phyloP scores from a whole-genome alignment of 2,797 vertebrate species.

The Labeo calbasu region DNA sequence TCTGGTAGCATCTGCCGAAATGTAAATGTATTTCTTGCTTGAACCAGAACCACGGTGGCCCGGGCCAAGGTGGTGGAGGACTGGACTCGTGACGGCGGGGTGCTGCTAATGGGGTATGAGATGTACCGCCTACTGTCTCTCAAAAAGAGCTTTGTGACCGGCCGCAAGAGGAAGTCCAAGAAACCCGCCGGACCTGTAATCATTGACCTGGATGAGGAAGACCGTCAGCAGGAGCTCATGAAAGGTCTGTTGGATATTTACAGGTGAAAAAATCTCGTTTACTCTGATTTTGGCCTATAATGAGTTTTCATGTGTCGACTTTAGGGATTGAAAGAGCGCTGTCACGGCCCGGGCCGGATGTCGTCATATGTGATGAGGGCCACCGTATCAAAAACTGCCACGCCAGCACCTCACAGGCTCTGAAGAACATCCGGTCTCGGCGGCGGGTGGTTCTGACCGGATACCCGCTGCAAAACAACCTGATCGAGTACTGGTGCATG shows the following conservation, averaged over 20 bases:
- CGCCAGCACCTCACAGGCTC: constrained; percentile 95
- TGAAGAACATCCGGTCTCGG: constrained; percentile 96
- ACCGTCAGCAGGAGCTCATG: constrained; percentile 95
- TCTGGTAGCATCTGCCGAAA: neutral
- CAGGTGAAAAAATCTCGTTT: neutral
- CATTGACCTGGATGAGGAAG: constrained; percentile 98
- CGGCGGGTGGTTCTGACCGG: constrained; percentile 92
- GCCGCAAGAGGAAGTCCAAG: constrained; percentile 96
- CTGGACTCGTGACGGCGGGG: constrained; percentile 92
- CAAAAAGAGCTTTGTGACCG: constrained; percentile 95
- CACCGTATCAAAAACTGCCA: constrained; percentile 99
- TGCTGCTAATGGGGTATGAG: constrained; percentile 98
- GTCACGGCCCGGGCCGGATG: constrained; percentile 93
- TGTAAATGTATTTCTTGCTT: neutral
- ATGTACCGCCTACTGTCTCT: constrained; percentile 98
- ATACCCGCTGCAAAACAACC: constrained; percentile 98
- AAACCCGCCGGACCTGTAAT: constrained; percentile 94
- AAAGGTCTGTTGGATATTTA: constrained; percentile 78
- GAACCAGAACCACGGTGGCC: constrained; percentile 87
- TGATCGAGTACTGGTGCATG: constrained; percentile 99
- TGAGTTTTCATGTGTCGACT: neutral
- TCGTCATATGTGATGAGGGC: constrained; percentile 98
- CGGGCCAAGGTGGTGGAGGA: constrained; percentile 95
- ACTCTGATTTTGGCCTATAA: neutral
- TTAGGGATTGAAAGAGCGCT: constrained; percentile 94